Evolutionary conservation across 2,797 vertebrate species (phyloP).

Genomic region (Xerus rutilus): DNA sequence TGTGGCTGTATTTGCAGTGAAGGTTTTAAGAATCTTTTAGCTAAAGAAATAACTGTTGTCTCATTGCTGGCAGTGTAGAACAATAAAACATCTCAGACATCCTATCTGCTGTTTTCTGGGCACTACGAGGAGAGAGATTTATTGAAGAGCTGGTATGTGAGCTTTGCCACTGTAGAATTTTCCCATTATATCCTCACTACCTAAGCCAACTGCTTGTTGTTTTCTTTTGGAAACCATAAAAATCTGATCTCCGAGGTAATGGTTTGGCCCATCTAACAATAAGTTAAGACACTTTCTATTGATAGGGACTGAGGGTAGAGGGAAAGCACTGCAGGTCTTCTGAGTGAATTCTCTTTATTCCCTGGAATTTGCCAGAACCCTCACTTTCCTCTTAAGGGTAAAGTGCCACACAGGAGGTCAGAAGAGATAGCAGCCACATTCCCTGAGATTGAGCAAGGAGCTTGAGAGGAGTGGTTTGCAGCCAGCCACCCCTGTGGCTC

Average conservation of each 20-base stretch:
- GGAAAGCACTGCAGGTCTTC: slow-evolving; percentile 1
- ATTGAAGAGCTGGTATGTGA: neutral
- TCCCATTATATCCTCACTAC: neutral
- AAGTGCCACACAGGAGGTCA: neutral
- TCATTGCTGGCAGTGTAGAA: neutral
- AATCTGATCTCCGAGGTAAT: slow-evolving; percentile 42
- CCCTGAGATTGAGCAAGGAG: neutral
- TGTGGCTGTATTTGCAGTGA: neutral
- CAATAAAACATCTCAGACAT: neutral
- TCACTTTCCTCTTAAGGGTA: slow-evolving; percentile 1
- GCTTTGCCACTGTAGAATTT: neutral
- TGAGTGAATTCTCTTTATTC: slow-evolving; percentile 31
- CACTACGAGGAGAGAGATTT: neutral
- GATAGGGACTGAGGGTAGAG: neutral
- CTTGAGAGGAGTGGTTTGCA: neutral
- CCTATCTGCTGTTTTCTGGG: neutral
- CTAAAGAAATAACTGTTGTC: neutral
- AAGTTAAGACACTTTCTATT: neutral
- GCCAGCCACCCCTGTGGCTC: neutral
- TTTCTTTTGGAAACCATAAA: slow-evolving; percentile 54
- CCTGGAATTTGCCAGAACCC: slow-evolving; percentile 27
- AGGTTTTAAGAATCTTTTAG: neutral
- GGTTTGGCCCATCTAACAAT: slow-evolving; percentile 46
- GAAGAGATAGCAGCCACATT: neutral
- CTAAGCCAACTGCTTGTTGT: slow-evolving; percentile 6